Evolutionary conservation across 2,888 invertebrate species (phyloP).

Genomic region (Entomobrya multifasciata): DNA sequence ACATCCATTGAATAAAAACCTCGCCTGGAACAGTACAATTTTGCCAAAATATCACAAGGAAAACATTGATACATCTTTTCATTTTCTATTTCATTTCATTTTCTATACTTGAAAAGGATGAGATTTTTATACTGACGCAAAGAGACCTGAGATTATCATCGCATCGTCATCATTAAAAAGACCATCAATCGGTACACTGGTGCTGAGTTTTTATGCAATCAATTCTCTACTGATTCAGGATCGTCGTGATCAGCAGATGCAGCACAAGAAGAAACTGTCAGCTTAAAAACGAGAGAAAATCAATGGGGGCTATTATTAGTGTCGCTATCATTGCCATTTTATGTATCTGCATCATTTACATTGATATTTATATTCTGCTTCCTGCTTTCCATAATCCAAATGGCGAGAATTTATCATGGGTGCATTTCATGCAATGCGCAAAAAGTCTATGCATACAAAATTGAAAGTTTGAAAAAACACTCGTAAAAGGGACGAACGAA

Average conservation of each 20-base stretch:
- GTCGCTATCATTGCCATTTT: neutral
- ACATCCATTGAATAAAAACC: neutral
- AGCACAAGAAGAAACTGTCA: neutral
- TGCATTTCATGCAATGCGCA: conserved; percentile 21
- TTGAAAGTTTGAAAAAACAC: no score
- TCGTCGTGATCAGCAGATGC: neutral
- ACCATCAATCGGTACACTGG: conserved; percentile 10
- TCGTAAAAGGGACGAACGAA: no score
- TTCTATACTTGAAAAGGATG: conserved; percentile 41
- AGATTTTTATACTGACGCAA: no score
- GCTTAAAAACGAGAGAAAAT: conserved; percentile 9
- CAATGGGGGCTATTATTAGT: conserved; percentile 28
- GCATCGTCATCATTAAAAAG: neutral
- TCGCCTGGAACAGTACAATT: neutral
- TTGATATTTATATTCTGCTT: conserved; percentile 14
- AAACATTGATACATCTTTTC: neutral
- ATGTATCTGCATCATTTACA: conserved; percentile 30
- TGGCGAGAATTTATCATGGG: neutral
- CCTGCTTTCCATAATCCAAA: conserved; percentile 16
- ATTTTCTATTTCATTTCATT: neutral
- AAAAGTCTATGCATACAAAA: no score
- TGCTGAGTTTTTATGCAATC: conserved; percentile 49
- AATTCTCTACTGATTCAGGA: conserved; percentile 22
- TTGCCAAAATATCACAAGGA: no score
- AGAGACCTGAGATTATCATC: conserved; percentile 5